phyloP scores from a whole-genome alignment of 2,888 invertebrate species.

The Tetragnatha montana region DNA sequence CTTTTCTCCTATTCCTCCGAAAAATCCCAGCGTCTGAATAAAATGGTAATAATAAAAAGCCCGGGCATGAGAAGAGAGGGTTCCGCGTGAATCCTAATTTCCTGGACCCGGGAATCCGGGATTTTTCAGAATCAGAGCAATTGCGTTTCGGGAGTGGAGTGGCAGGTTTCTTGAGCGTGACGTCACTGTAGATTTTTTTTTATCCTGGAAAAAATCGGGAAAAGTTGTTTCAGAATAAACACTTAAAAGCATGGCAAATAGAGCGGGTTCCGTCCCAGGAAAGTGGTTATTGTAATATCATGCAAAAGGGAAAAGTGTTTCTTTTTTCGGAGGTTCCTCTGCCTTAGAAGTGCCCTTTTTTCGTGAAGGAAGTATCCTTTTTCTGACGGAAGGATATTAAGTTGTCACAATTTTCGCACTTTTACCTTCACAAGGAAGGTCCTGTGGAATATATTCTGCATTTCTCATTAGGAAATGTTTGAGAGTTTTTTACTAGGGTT shows the following conservation, averaged over 20 bases:
- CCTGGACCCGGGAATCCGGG: constrained; percentile 55
- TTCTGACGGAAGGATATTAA: background rate
- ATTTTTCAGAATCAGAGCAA: constrained; percentile 56
- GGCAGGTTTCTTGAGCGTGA: constrained; percentile 37
- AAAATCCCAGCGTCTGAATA: constrained; percentile 27
- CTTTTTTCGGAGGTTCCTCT: background rate
- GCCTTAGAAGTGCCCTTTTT: background rate
- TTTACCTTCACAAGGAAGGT: background rate
- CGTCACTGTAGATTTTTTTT: background rate
- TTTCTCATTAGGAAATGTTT: no score
- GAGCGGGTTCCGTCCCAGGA: background rate
- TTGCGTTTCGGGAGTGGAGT: constrained; percentile 22
- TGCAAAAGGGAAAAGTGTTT: background rate
- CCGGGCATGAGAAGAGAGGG: background rate
- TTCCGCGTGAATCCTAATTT: constrained; percentile 42
- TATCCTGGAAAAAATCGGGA: background rate
- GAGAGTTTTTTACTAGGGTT: no score
- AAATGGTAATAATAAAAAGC: background rate
- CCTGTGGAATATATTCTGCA: background rate
- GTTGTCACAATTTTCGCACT: background rate
- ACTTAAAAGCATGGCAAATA: background rate
- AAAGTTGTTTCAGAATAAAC: background rate
- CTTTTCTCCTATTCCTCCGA: constrained; percentile 9
- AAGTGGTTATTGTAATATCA: background rate
- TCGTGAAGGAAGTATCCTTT: background rate